These are phyloP conservation scores for Cephonodes hylas DNA, from an alignment of 2,888 invertebrate species.

Conservation along the genomic window DNA sequence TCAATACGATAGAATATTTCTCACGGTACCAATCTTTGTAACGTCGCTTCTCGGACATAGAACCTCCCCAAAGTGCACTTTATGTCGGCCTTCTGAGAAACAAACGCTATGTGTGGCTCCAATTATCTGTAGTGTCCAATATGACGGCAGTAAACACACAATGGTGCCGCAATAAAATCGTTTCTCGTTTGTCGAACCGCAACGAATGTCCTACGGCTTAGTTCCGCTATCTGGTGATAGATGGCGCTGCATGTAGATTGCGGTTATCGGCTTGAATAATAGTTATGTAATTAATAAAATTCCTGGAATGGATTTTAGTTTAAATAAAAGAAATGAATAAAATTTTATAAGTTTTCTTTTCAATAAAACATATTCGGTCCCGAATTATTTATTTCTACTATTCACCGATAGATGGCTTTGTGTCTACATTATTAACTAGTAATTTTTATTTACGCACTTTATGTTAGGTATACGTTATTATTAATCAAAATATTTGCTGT, in stretches of 20 bases:
- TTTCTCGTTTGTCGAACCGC: constrained; percentile 2
- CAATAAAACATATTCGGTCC: not conserved
- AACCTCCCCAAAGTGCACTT: not conserved
- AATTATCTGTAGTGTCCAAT: constrained; percentile 17
- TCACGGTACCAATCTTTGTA: not conserved
- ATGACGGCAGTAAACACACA: constrained; percentile 21
- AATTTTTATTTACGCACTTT: no score
- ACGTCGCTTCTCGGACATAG: not conserved
- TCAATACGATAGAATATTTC: not conserved
- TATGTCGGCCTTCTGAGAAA: not conserved
- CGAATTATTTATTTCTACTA: not conserved
- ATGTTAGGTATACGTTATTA: no score
- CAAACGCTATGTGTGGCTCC: not conserved
- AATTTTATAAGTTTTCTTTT: no score
- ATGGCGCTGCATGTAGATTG: constrained; percentile 31
- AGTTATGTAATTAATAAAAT: no score
- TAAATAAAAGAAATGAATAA: not conserved
- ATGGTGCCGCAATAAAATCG: not conserved
- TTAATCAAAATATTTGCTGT: no score
- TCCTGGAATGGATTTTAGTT: not conserved
- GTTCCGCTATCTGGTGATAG: constrained; percentile 38
- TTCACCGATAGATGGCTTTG: not conserved
- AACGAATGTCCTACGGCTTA: constrained; percentile 8
- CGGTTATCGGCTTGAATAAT: not conserved
- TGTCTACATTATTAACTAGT: no score